Conservation (phyloP, 2,797 vertebrate genomes). For the Acomys russatus region DNA sequence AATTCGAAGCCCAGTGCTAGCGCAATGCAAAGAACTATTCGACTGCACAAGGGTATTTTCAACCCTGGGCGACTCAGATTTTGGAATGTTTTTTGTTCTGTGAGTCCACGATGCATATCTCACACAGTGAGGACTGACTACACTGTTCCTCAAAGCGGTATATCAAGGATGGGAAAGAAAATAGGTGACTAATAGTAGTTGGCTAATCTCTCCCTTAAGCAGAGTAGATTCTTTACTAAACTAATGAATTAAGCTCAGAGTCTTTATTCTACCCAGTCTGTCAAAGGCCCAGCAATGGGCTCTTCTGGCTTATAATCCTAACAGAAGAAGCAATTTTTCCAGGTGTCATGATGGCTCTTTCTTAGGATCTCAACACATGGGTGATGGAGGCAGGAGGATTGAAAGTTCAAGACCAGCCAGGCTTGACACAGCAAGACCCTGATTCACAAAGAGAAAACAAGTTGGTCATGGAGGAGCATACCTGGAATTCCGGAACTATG, state of each 20-base stretch:
- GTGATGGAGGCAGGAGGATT: not conserved
- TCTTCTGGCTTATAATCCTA: not conserved
- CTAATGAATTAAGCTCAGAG: not conserved
- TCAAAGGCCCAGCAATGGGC: not conserved
- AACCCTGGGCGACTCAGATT: not conserved
- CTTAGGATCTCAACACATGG: not conserved
- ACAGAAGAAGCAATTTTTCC: not conserved
- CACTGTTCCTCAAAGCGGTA: not conserved
- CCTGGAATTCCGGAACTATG: not conserved
- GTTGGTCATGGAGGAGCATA: not conserved
- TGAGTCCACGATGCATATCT: too few species aligned
- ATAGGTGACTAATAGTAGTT: not conserved
- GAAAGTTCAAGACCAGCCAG: not conserved
- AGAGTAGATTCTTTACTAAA: not conserved
- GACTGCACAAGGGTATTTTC: too few species aligned
- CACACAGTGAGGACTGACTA: not conserved
- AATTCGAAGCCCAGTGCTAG: not conserved
- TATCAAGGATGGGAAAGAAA: not conserved
- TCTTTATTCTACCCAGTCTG: not conserved
- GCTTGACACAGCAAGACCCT: not conserved
- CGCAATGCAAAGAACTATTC: not conserved
- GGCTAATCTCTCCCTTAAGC: not conserved
- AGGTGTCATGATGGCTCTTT: not conserved
- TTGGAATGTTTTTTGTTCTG: not conserved
- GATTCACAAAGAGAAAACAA: not conserved